Base-by-base conservation (phyloP, 1,140 invertebrate genomes). In the Antheraea pernyi region DNA sequence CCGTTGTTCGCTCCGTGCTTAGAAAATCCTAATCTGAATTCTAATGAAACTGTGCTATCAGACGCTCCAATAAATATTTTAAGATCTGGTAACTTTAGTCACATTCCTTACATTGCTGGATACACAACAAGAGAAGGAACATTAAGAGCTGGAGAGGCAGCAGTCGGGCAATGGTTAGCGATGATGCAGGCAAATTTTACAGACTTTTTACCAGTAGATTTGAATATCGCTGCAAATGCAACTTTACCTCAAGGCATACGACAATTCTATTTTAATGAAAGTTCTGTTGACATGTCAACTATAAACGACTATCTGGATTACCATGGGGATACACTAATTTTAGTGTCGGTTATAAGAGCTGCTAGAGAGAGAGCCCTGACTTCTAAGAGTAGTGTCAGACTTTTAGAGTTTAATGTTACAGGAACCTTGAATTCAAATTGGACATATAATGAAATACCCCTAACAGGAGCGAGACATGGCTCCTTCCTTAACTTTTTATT, bases 251-350 rank as follows among this genome's bases (percentile, higher is more conserved):
- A 82, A 58, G 65, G 37, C 4, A 82, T 92, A 42, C 73, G 82
- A 16, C 73, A 82, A 7, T 84, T 81, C 65, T 92, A 92, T 67
- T 91, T 89, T 30, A 66, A 66, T 3, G 77, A 82, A 19, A 79
- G 72, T 18, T 19, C 63, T 9, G 71, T 86, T 9, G 79, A 76
- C 48, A 87, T 88, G 78, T 81, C 74, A 62, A 82, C 79, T 7
- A 88, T 90, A 61, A 79, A 88, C 67, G 85, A 89, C 71, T 92
- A 77, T 62, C 80, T 92, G 36, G 83, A 86, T 9, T 92, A 85
- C 59, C 74, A 86, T 37, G 90, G 90, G 53, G 89, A 92, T 62
- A 80, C 81, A 19, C 76, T 84, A 16, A 70, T 88, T 30, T 68
- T 83, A 6, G 72, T 87, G 5, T 77, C 90, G 7, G 72, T 80